Evolutionary conservation across 2,797 vertebrate species (phyloP), one percentile per base, ranked within the genome.

Genomic region (Taeniopygia guttata): DNA sequence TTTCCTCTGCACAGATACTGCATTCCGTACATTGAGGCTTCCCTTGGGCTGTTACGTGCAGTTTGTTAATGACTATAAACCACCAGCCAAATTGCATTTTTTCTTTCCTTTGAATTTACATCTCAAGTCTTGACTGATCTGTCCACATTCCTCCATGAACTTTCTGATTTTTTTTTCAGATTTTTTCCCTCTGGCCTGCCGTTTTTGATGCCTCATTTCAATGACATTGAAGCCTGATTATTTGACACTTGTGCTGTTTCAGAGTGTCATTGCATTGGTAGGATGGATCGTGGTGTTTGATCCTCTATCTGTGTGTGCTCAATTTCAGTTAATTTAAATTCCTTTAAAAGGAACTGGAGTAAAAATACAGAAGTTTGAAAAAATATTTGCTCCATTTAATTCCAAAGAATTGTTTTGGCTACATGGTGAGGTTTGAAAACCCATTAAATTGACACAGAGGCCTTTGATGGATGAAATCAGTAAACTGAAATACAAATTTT

Each of bases 1-100:
- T 91, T 95, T 96, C 95, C 95, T 94, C 56, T 86, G 32, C 85
- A 88, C 55, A 70, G 49, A 58, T 59, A 34, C 45, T 49, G 49
- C 91, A 82, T 76, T 56, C 63, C 2, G 0, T 60, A 67, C 87
- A 55, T 42, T 66, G 69, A 51, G 81, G n/a, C 48, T 58, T 90
- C n/a, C 79, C 72, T 82, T n/a, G 49, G 26, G 55, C 40, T 85
- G 20, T 69, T 85, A 36, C 16, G 15, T 86, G 26, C 49, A 52
- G 21, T 69, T 82, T 60, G 30, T 12, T 70, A 56, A 73, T 82
- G 32, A 29, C 56, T 63, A 5, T 64, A 75, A 55, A 54, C 43
- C 14, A 51, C 30, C 42, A 46, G n/a, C 26, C 45, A 70, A 42
- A 46, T 21, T 55, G 14, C 32, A 25, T 88, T 88, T 87, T 85